These are phyloP conservation scores for Pangasius mekongensis DNA, from an alignment of 2,797 vertebrate species.

Conservation along the genomic window DNA sequence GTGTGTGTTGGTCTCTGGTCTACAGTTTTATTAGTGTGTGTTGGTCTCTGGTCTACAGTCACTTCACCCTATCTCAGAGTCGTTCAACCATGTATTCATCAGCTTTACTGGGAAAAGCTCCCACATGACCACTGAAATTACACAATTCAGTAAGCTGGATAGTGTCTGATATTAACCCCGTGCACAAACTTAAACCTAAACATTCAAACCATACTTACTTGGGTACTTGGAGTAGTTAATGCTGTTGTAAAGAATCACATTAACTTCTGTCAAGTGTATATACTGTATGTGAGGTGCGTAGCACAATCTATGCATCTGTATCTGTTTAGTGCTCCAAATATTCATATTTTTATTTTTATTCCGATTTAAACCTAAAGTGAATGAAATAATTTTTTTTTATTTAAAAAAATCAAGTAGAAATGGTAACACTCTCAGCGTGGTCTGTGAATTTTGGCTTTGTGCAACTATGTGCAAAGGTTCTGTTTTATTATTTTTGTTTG, in stretches of 20 bases:
- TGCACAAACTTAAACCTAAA: background rate
- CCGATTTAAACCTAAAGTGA: background rate
- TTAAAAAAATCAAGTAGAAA: background rate
- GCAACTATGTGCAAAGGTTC: too few species aligned
- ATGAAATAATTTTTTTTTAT: background rate
- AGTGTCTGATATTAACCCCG: background rate
- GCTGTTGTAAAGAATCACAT: background rate
- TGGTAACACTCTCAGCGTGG: background rate
- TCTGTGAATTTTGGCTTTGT: background rate
- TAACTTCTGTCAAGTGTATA: background rate
- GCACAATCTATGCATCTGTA: background rate
- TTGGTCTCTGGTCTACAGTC: slow-evolving; percentile 14
- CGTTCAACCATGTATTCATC: slow-evolving; percentile 15
- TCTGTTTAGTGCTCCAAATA: background rate
- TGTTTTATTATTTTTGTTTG: background rate
- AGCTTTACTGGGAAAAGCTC: slow-evolving; percentile 2
- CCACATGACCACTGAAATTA: background rate
- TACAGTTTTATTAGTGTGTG: slow-evolving; percentile 10
- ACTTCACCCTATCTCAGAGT: background rate
- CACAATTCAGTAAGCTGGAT: background rate
- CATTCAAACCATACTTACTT: background rate
- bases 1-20: background rate
- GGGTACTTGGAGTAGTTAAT: background rate
- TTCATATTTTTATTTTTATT: background rate
- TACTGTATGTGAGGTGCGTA: too few species aligned